Conservation (phyloP, 2,888 invertebrate species). For the Proisotoma minuta region DNA sequence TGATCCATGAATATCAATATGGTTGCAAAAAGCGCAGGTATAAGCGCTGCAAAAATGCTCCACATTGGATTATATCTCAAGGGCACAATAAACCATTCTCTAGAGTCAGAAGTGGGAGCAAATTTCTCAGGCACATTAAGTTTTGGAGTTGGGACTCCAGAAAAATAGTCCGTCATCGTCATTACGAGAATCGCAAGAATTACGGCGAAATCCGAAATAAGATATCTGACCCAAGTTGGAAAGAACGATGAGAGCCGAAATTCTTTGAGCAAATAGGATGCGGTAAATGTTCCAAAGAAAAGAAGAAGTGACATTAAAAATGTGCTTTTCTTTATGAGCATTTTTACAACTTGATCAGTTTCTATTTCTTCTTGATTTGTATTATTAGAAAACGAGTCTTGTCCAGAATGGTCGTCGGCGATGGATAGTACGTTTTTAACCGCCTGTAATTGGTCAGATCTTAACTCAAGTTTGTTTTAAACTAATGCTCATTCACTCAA, state of each 20-base stretch:
- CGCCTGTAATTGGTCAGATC: slow-evolving; percentile 1
- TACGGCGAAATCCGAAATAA: slow-evolving; percentile 55
- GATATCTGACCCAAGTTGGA: slow-evolving; percentile 51
- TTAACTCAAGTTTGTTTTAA: background rate
- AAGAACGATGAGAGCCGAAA: slow-evolving; percentile 49
- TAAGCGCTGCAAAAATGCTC: slow-evolving; percentile 53
- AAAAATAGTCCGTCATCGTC: slow-evolving; percentile 50
- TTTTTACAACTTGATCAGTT: too few species aligned
- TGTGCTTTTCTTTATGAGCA: too few species aligned
- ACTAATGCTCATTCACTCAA: background rate
- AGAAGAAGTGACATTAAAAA: slow-evolving; percentile 30
- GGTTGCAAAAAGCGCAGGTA: slow-evolving; percentile 57
- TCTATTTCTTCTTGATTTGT: too few species aligned
- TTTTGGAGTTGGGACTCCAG: slow-evolving; percentile 54
- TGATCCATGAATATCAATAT: slow-evolving; percentile 62
- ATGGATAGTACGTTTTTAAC: slow-evolving; percentile 24
- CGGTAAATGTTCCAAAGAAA: slow-evolving; percentile 50
- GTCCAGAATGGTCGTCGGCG: background rate
- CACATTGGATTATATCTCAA: slow-evolving; percentile 53
- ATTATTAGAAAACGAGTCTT: background rate
- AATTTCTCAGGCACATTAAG: slow-evolving; percentile 49
- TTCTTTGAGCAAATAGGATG: slow-evolving; percentile 49
- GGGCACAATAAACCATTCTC: slow-evolving; percentile 35
- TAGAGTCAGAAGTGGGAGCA: slow-evolving; percentile 35
- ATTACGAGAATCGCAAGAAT: slow-evolving; percentile 53